Conservation (phyloP, 2,797 vertebrate genomes). For the Helicolenus hilgendorfi region DNA sequence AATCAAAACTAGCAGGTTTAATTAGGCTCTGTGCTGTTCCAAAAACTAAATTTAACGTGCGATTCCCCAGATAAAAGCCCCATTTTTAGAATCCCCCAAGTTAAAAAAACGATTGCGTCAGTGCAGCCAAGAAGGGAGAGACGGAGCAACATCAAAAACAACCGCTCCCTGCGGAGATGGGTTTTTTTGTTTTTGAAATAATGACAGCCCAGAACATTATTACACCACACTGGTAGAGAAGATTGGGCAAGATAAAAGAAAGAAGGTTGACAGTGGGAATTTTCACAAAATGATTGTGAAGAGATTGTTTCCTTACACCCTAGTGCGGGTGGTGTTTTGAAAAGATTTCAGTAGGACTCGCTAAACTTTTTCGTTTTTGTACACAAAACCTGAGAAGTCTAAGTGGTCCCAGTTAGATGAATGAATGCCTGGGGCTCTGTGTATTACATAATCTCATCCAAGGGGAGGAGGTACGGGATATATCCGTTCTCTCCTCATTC, state of each 20-base stretch:
- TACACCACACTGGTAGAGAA: neutral
- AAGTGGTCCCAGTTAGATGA: constrained; percentile 21
- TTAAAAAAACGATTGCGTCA: constrained; percentile 33
- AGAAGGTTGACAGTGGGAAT: neutral
- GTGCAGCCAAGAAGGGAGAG: constrained; percentile 5
- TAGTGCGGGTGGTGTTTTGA: neutral
- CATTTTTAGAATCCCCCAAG: constrained; percentile 2
- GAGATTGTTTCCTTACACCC: neutral
- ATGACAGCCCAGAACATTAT: constrained; percentile 31
- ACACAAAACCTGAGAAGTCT: constrained; percentile 25
- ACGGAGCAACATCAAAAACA: constrained; percentile 27
- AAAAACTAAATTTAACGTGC: neutral
- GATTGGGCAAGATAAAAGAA: neutral
- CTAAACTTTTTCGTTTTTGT: neutral
- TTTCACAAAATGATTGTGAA: neutral
- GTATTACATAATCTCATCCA: constrained; percentile 51
- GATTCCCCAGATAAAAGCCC: constrained; percentile 36
- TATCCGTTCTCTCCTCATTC: constrained; percentile 20
- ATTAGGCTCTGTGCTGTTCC: constrained; percentile 18
- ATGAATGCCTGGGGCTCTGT: constrained; percentile 28
- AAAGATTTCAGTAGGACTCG: neutral
- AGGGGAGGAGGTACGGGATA: constrained; percentile 7
- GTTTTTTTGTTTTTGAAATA: neutral
- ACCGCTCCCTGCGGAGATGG: neutral
- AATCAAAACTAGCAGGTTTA: constrained; percentile 24